These are phyloP conservation scores for Sebastes variabilis DNA, from an alignment of 2,797 vertebrate genomes.

Conservation along the genomic window DNA sequence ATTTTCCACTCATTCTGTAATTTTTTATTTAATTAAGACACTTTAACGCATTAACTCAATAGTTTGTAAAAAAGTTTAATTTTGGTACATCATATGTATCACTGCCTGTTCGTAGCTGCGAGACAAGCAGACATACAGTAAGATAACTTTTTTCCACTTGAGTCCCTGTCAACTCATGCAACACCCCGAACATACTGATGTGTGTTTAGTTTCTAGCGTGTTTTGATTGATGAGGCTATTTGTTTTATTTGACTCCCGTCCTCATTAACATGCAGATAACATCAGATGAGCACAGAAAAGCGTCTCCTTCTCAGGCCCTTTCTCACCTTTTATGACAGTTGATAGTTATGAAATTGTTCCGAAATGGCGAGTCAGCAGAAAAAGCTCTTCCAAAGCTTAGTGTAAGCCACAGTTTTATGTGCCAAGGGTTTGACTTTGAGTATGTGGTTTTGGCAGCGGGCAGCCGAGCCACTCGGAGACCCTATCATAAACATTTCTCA, in stretches of 20 bases:
- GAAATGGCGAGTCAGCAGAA: slow-evolving; percentile 49
- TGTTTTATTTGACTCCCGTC: neutral
- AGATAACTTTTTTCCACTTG: neutral
- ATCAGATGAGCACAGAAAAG: neutral
- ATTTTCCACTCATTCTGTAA: neutral
- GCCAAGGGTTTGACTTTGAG: slow-evolving; percentile 36
- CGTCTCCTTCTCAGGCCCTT: slow-evolving; percentile 11
- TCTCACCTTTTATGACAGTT: slow-evolving; percentile 39
- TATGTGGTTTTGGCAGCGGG: slow-evolving; percentile 58
- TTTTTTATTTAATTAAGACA: neutral
- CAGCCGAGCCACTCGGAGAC: slow-evolving; percentile 34
- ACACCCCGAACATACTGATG: neutral
- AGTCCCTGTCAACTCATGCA: neutral
- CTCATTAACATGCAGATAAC: neutral
- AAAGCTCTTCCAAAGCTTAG: slow-evolving; percentile 3
- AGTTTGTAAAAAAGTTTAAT: neutral
- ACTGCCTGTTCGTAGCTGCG: neutral
- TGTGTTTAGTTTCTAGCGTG: neutral
- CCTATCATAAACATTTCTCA: slow-evolving; percentile 53
- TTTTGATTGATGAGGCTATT: slow-evolving; percentile 20
- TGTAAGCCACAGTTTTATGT: slow-evolving; percentile 3
- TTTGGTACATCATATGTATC: neutral
- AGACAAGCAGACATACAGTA: neutral
- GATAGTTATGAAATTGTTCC: slow-evolving; percentile 20
- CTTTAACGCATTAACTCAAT: neutral